Evolutionary conservation across 2,113 vertebrate genomes (phyloP).

Genomic region (Rhombomys opimus): DNA sequence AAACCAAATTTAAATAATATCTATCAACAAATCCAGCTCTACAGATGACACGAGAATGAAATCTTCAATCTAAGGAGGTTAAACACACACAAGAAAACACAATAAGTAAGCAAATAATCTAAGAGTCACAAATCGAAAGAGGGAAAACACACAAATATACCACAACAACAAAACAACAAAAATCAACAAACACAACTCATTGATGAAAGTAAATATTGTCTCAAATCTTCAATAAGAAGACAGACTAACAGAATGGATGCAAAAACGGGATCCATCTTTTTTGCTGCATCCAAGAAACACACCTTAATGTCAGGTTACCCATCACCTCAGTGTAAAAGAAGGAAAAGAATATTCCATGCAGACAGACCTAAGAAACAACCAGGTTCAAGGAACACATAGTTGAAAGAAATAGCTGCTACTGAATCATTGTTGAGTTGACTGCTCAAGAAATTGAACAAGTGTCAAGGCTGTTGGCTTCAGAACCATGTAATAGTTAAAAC

Average conservation of each 20-base stretch:
- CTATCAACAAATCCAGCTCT: not conserved
- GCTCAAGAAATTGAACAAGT: not conserved
- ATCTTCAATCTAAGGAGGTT: not conserved
- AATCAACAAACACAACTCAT: not conserved
- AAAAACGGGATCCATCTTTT: not conserved
- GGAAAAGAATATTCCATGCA: too few species aligned
- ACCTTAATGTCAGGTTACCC: too few species aligned
- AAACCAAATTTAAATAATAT: not conserved
- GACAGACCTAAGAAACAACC: too few species aligned
- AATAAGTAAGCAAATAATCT: not conserved
- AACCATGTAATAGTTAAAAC: not conserved
- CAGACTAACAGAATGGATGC: not conserved
- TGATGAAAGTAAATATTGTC: too few species aligned
- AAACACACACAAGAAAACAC: not conserved
- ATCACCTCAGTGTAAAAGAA: too few species aligned
- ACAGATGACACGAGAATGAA: not conserved
- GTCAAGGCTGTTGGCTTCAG: not conserved
- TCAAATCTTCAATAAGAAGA: not conserved
- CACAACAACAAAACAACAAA: not conserved
- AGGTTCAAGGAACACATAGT: not conserved
- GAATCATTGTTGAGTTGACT: fast-evolving
- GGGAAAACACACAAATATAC: not conserved
- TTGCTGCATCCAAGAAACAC: too few species aligned
- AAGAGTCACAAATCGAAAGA: not conserved
- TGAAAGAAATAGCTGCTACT: not conserved